These are phyloP conservation scores for Chloropsis cyanopogon DNA, from an alignment of 2,113 vertebrate genomes.

Conservation along the genomic window DNA sequence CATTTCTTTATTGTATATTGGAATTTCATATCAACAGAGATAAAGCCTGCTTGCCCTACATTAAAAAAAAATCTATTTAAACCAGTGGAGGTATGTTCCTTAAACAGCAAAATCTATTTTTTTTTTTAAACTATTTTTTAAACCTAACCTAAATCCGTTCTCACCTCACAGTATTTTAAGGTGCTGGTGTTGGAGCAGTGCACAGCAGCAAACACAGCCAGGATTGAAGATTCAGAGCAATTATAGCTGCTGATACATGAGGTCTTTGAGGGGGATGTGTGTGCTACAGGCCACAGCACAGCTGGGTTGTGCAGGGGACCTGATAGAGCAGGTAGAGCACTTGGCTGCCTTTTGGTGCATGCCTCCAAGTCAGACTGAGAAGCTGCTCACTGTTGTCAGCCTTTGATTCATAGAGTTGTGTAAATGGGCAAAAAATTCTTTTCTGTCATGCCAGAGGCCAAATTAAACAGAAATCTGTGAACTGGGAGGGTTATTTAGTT, in stretches of 20 bases:
- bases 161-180: not conserved
- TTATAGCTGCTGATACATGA: not conserved
- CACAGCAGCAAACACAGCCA: not conserved
- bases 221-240: not conserved
- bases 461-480: slow-evolving; percentile 66
- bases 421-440: slow-evolving; percentile 75
- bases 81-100: not conserved
- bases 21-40: not conserved
- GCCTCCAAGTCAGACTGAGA: slow-evolving; percentile 72
- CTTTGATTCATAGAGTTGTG: slow-evolving; percentile 78
- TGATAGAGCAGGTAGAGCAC: slow-evolving; percentile 9
- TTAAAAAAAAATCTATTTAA: not conserved
- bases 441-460: slow-evolving; percentile 75
- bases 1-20: not conserved
- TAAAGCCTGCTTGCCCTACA: slow-evolving; percentile 17
- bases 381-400: slow-evolving; percentile 74
- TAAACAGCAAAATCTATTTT: not conserved
- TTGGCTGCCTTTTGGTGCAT: slow-evolving; percentile 37
- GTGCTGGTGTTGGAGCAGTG: not conserved
- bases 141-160: not conserved
- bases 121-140: not conserved
- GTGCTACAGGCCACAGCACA: not conserved
- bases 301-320: not conserved
- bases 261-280: not conserved
- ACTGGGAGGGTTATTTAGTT: slow-evolving; percentile 10